These are phyloP conservation scores for Philopotamus ludificatus DNA, from an alignment of 1,140 invertebrate genomes.

Conservation along the genomic window DNA sequence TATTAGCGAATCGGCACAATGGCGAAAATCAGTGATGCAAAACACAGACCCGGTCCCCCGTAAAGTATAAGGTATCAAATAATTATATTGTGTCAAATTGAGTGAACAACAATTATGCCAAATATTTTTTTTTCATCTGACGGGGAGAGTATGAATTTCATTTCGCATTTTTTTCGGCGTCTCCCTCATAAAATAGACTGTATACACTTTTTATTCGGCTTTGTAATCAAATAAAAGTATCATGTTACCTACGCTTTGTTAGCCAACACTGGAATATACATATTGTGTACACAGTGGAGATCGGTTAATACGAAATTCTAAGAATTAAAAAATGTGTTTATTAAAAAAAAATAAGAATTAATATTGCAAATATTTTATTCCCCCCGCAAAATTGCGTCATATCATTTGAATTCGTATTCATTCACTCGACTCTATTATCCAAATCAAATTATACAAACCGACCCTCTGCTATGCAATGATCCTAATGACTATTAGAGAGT, in stretches of 20 bases:
- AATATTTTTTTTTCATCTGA: too few relatives aligned
- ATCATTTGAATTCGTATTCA: too few relatives aligned
- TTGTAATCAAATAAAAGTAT: constrained; percentile 41
- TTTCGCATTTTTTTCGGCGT: constrained; percentile 18
- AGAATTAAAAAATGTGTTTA: too few relatives aligned
- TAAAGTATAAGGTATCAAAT: constrained; percentile 40
- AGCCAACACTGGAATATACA: too few relatives aligned
- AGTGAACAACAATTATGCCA: constrained; percentile 40
- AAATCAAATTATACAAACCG: neutral
- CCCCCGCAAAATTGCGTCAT: too few relatives aligned
- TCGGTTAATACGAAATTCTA: too few relatives aligned
- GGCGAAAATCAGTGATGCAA: neutral
- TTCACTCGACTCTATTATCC: neutral
- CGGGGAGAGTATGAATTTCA: constrained; percentile 33
- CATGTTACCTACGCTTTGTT: constrained; percentile 16
- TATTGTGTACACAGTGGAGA: too few relatives aligned
- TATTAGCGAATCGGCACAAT: constrained; percentile 15
- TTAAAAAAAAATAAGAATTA: too few relatives aligned
- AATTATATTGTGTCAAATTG: constrained; percentile 43
- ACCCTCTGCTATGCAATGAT: neutral
- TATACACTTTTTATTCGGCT: constrained; percentile 28
- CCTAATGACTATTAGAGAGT: neutral
- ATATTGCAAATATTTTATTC: too few relatives aligned
- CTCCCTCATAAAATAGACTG: constrained; percentile 28
- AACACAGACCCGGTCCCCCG: neutral